Evolutionary conservation across 2,797 vertebrate species (phyloP).

Genomic region (Tamandua tetradactyla): DNA sequence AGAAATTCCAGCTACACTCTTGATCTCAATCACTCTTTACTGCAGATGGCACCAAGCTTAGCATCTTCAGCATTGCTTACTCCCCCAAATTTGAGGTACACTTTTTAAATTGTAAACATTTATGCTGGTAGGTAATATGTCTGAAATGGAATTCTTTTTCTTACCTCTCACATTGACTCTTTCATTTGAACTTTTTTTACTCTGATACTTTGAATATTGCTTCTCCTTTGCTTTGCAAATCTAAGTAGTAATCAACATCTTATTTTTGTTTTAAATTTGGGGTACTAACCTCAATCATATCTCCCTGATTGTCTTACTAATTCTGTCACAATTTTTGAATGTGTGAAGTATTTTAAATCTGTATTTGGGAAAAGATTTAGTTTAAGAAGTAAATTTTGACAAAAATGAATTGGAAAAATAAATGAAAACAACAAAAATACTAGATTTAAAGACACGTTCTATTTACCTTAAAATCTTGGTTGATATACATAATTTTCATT

Average conservation of each 20-base stretch:
- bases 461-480: neutral
- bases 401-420: constrained; percentile 23
- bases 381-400: constrained; percentile 8
- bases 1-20: constrained; percentile 20
- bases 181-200: constrained; percentile 24
- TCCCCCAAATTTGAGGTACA: neutral
- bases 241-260: neutral
- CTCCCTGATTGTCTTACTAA: neutral
- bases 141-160: neutral
- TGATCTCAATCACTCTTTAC: neutral
- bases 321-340: neutral
- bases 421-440: neutral
- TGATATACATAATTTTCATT: neutral
- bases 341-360: neutral
- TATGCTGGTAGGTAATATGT: neutral
- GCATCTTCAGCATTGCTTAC: neutral
- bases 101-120: constrained; percentile 41
- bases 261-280: neutral
- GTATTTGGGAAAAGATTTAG: neutral
- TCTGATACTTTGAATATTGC: neutral
- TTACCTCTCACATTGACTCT: neutral
- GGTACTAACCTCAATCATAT: neutral
- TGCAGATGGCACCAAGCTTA: neutral
- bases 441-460: neutral
- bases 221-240: neutral